A percentile compares a stretch with the other conserved stretches of the same genome.
phyloP scores from a whole-genome alignment of 2,113 vertebrate genomes.

The Lophius piscatorius region DNA sequence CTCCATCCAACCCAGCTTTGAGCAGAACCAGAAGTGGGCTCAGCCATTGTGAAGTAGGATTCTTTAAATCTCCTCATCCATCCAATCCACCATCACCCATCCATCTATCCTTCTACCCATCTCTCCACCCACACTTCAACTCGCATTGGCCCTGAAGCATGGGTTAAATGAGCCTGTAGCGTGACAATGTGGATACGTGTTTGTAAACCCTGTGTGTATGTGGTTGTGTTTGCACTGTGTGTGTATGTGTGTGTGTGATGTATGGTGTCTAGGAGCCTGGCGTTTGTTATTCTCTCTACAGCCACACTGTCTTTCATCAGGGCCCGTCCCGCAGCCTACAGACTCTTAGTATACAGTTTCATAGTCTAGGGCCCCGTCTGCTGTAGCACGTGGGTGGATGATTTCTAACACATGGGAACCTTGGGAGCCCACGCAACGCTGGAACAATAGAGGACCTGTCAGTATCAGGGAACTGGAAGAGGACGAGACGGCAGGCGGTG shows the following conservation, averaged over 20 bases:
- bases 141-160: conserved; percentile 42
- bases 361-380: conserved; percentile 75
- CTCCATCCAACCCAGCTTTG: conserved; percentile 47
- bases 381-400: conserved; percentile 83
- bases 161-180: conserved; percentile 33
- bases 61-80: conserved; percentile 54
- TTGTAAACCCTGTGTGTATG: conserved; percentile 29
- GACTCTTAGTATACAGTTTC: conserved; percentile 80
- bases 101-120: conserved; percentile 46
- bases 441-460: conserved; percentile 84
- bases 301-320: conserved; percentile 84
- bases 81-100: conserved; percentile 43
- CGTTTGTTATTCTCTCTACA: conserved; percentile 77
- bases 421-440: conserved; percentile 75
- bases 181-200: conserved; percentile 37
- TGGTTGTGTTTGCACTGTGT: conserved; percentile 38
- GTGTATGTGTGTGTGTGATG: conserved; percentile 39
- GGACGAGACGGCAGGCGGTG: conserved; percentile 64
- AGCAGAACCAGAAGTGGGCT: conserved; percentile 62
- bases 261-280: conserved; percentile 72
- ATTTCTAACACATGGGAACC: conserved; percentile 86
- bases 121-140: conserved; percentile 39
- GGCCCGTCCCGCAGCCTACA: conserved; percentile 72
- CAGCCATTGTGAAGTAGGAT: conserved; percentile 28
- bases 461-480: conserved; percentile 62